Percentiles rank a stretch among this genome's conserved stretches.
Conservation (phyloP, 1,140 invertebrate genomes). For the Ridgeia piscesae region DNA sequence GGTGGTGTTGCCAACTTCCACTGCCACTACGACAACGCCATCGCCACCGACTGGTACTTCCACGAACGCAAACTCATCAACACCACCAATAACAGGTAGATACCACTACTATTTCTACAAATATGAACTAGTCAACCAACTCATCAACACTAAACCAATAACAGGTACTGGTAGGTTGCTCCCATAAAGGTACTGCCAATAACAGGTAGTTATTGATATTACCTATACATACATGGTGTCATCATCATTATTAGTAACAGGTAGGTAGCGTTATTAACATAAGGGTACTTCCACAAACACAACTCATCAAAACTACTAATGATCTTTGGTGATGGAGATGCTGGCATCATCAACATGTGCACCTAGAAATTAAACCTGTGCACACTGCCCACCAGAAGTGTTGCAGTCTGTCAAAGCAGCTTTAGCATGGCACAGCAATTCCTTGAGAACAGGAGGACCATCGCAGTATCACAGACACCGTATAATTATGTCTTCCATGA, state of each 20-base stretch:
- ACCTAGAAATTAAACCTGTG: neutral
- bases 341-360: neutral
- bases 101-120: neutral
- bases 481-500: neutral
- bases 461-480: neutral
- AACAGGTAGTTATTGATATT: too few species aligned
- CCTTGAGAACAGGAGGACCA: neutral
- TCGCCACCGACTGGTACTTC: slow-evolving; percentile 70
- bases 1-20: slow-evolving; percentile 64
- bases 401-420: neutral
- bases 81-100: slow-evolving; percentile 4
- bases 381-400: neutral
- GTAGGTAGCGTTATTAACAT: too few species aligned
- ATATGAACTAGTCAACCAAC: too few species aligned
- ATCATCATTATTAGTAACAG: too few species aligned
- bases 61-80: slow-evolving; percentile 39
- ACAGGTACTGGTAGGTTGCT: too few species aligned
- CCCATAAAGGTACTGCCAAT: too few species aligned
- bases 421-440: neutral
- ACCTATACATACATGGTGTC: too few species aligned
- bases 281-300: too few species aligned
- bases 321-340: neutral
- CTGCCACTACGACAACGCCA: slow-evolving; percentile 68
- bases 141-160: too few species aligned
- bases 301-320: too few species aligned